Base-by-base conservation (phyloP, 2,888 invertebrate genomes). In the Dasypolia templi region DNA sequence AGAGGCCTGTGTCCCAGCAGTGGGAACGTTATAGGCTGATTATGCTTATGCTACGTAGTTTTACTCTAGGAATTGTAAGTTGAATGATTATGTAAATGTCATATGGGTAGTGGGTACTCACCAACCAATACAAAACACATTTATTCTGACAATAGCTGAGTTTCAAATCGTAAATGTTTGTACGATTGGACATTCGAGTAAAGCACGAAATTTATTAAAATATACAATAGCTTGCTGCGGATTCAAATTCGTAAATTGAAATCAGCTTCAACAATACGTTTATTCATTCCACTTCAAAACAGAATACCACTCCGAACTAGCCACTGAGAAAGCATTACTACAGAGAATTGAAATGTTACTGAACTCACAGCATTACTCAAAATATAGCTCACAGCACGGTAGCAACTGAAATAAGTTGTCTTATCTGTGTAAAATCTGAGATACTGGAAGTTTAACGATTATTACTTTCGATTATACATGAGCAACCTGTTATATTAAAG, bases 361-460 rank as follows among this genome's bases (percentile, higher is more conserved):
- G 69, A 72, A 58, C 65, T 75, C 70, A 51, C 46, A 78, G 53
- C 53, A 71, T 78, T 70, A 77, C 78, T 79, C 77, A 79, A 85
- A 85, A 78, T 85, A 82, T 62, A 82, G 77, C 72, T 75, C 63
- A 76, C 32, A 67, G 72, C 19, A 67, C 77, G 56, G 86, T 81
- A 78, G 85, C 82, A 71, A 74, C 61, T 81, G 73, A 86, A 85
- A 79, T 86, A 89, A 88, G 87, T 86, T 84, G 79, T 82, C 79
- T 80, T 86, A 86, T 84, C 84, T 74, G 67, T 78, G 82, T 83
- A 81, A 85, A 88, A 86, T 85, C 83, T 84, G 49, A 82, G 87
- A 86, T 87, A 87, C 79, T 86, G 78, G 75, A 87, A 87, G 84
- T 87, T 83, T 85, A 86, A 90, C 87, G 84, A 86, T 89, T 89